Evolutionary conservation across 2,888 invertebrate species (phyloP).

Genomic region (Crematogaster levior): DNA sequence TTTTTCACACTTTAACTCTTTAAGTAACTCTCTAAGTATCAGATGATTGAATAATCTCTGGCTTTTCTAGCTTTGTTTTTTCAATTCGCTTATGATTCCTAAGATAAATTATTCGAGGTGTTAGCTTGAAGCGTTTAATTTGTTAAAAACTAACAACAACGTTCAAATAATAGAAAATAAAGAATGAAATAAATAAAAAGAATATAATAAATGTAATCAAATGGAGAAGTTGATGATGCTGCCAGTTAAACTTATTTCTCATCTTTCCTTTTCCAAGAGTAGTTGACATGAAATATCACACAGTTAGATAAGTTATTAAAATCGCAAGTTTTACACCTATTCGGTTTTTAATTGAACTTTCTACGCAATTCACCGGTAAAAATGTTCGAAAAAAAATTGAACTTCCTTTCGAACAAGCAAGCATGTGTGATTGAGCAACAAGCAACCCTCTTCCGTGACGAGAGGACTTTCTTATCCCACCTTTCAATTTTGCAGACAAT

Average conservation of each 20-base stretch:
- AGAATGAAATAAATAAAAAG: neutral
- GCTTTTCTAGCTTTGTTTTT: neutral
- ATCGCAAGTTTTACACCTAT: neutral
- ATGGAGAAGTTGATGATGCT: neutral
- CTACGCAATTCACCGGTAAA: neutral
- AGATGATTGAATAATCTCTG: neutral
- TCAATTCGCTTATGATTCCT: neutral
- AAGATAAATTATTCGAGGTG: neutral
- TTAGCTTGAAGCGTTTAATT: neutral
- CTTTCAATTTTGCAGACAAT: constrained; percentile 46
- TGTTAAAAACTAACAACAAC: neutral
- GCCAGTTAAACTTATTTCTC: neutral
- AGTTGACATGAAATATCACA: neutral
- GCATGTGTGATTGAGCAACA: constrained; percentile 50
- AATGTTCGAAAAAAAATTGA: constrained; percentile 11
- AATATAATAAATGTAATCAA: neutral
- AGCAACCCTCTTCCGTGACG: constrained; percentile 43
- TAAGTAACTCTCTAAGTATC: neutral
- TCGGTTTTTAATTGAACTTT: neutral
- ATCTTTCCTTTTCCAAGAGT: neutral
- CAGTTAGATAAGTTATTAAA: neutral
- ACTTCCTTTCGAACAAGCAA: constrained; percentile 32
- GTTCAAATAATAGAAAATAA: neutral
- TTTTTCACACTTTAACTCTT: neutral
- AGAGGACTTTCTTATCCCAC: constrained; percentile 27